These are phyloP conservation scores for Oncorhynchus nerka DNA, from an alignment of 2,113 vertebrate genomes.

Conservation along the genomic window DNA sequence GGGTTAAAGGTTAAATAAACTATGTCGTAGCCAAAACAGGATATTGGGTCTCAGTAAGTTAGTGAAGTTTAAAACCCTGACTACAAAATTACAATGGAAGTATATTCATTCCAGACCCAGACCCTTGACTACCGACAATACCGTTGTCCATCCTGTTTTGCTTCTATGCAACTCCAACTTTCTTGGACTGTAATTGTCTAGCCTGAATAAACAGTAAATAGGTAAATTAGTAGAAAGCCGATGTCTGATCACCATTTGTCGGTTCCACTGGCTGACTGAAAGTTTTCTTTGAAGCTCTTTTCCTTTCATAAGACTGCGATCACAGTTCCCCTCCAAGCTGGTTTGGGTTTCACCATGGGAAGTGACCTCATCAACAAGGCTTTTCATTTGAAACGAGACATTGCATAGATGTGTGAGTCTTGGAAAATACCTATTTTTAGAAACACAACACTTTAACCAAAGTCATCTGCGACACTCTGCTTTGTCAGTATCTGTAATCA, in stretches of 20 bases:
- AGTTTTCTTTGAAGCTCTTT: conserved; percentile 47
- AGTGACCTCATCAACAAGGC: conserved; percentile 50
- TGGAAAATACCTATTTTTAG: conserved; percentile 34
- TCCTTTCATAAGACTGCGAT: conserved; percentile 58
- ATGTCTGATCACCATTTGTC: conserved; percentile 51
- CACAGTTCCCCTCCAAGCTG: conserved; percentile 38
- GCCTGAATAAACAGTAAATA: conserved; percentile 54
- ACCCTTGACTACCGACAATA: conserved; percentile 45
- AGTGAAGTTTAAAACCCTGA: conserved; percentile 35
- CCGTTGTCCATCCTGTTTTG: conserved; percentile 68
- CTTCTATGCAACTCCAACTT: conserved; percentile 69
- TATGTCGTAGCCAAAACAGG: conserved; percentile 60
- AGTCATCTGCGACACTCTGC: conserved; percentile 36
- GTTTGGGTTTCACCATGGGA: conserved; percentile 42
- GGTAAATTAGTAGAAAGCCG: conserved; percentile 62
- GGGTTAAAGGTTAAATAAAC: conserved; percentile 69
- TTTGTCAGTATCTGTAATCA: conserved; percentile 54
- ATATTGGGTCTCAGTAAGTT: conserved; percentile 56
- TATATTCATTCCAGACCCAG: conserved; percentile 51
- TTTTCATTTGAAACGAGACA: conserved; percentile 52
- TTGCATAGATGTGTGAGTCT: conserved; percentile 21
- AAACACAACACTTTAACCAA: conserved; percentile 27
- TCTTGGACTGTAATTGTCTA: conserved; percentile 40
- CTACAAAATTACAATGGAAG: conserved; percentile 49
- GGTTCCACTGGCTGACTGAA: conserved; percentile 37